phyloP scores from a whole-genome alignment of 2,888 invertebrate species.

The Acleris literana region DNA sequence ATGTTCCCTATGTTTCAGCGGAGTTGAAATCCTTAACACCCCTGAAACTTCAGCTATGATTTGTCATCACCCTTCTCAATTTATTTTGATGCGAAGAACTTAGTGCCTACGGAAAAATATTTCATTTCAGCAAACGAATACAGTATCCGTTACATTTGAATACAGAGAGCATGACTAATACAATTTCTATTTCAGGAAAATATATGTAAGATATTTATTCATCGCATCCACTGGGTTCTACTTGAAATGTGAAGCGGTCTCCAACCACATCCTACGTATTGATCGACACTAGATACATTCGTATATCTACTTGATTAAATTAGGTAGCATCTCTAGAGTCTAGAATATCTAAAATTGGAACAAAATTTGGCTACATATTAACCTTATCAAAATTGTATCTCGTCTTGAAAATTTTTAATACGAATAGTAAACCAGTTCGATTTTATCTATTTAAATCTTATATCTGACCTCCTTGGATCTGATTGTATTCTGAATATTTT shows the following conservation, averaged over 20 bases:
- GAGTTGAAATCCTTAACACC: too few relatives aligned
- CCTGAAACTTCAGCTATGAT: too few relatives aligned
- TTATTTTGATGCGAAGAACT: too few relatives aligned
- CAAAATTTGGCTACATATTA: constrained; percentile 21
- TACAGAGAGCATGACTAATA: not conserved
- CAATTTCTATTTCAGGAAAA: constrained; percentile 68
- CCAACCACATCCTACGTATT: constrained; percentile 24
- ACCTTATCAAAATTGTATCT: constrained; percentile 23
- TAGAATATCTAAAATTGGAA: constrained; percentile 28
- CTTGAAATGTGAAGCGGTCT: constrained; percentile 36
- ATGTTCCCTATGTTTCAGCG: too few relatives aligned
- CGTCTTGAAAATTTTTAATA: constrained; percentile 7
- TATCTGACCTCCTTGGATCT: not conserved
- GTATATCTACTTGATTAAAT: constrained; percentile 34
- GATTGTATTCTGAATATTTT: not conserved
- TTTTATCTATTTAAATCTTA: not conserved
- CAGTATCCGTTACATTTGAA: too few relatives aligned
- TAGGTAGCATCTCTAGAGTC: constrained; percentile 35
- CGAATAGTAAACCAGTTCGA: constrained; percentile 5
- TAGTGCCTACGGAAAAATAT: too few relatives aligned
- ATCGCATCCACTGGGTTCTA: constrained; percentile 57
- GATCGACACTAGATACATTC: constrained; percentile 28
- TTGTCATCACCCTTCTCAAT: too few relatives aligned
- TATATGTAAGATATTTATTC: constrained; percentile 65
- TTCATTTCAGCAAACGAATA: too few relatives aligned